Evolutionary conservation across 2,113 vertebrate species (phyloP).

Genomic region (Percina caprodes): DNA sequence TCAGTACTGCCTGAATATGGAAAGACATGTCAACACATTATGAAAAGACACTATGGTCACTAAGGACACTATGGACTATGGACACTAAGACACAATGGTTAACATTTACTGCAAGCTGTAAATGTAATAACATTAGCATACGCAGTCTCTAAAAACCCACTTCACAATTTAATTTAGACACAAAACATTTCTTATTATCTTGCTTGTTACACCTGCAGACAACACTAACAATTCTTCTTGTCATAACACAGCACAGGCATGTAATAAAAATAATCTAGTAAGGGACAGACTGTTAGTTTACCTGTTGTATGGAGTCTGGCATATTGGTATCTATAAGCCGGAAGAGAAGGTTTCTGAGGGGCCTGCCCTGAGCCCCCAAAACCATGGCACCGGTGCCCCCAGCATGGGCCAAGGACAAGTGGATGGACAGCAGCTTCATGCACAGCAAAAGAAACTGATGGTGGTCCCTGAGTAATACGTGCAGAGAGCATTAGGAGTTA

Average conservation of each 20-base stretch:
- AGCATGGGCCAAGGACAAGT: constrained; percentile 95
- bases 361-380: constrained; percentile 93
- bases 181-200: not conserved
- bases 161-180: constrained; percentile 1
- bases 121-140: not conserved
- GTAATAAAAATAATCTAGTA: not conserved
- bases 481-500: constrained; percentile 8
- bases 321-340: constrained; percentile 96
- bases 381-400: constrained; percentile 97
- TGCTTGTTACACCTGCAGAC: not conserved
- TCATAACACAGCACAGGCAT: not conserved
- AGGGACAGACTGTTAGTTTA: constrained; percentile 58
- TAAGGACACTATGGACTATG: too few relatives aligned
- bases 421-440: constrained; percentile 96
- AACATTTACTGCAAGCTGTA: not conserved
- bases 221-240: not conserved
- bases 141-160: not conserved
- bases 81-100: too few relatives aligned
- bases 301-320: constrained; percentile 97
- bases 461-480: constrained; percentile 88
- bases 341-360: constrained; percentile 95
- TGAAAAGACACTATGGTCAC: constrained; percentile 6
- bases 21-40: constrained; percentile 26
- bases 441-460: constrained; percentile 96
- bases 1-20: constrained; percentile 91